Evolutionary conservation across 2,888 invertebrate species (phyloP).

Genomic region (Aspidiotus destructor): DNA sequence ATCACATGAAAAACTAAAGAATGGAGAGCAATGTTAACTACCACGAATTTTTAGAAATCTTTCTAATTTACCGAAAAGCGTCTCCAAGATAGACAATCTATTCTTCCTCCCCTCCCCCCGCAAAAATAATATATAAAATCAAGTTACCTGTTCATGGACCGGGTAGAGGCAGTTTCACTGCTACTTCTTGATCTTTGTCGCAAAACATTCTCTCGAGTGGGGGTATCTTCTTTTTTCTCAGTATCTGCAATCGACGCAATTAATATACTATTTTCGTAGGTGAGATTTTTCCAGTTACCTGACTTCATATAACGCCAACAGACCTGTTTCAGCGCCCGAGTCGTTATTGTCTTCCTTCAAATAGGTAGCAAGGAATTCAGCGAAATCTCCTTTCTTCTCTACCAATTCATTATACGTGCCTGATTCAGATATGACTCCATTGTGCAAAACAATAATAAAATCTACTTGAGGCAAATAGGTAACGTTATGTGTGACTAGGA

Average conservation of each 20-base stretch:
- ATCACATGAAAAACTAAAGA: too few species aligned
- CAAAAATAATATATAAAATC: too few species aligned
- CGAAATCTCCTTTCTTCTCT: slow-evolving; percentile 74
- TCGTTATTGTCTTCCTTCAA: slow-evolving; percentile 51
- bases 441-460: slow-evolving; percentile 76
- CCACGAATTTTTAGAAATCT: too few species aligned
- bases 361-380: slow-evolving; percentile 73
- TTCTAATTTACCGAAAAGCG: too few species aligned
- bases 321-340: slow-evolving; percentile 34
- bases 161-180: slow-evolving; percentile 19
- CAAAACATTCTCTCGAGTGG: slow-evolving; percentile 3
- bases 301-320: too few species aligned
- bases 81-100: too few species aligned
- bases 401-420: slow-evolving; percentile 85
- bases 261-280: too few species aligned
- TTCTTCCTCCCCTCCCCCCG: too few species aligned
- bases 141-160: slow-evolving; percentile 17
- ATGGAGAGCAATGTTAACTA: too few species aligned
- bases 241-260: too few species aligned
- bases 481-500: slow-evolving; percentile 91
- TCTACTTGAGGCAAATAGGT: slow-evolving; percentile 86
- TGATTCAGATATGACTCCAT: slow-evolving; percentile 76
- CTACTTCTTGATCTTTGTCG: slow-evolving; percentile 19
- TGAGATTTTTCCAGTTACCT: too few species aligned
- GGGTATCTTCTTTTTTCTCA: too few species aligned